These are phyloP conservation scores for Dunckerocampus dactyliophorus DNA, from an alignment of 2,113 vertebrate genomes.

Conservation along the genomic window DNA sequence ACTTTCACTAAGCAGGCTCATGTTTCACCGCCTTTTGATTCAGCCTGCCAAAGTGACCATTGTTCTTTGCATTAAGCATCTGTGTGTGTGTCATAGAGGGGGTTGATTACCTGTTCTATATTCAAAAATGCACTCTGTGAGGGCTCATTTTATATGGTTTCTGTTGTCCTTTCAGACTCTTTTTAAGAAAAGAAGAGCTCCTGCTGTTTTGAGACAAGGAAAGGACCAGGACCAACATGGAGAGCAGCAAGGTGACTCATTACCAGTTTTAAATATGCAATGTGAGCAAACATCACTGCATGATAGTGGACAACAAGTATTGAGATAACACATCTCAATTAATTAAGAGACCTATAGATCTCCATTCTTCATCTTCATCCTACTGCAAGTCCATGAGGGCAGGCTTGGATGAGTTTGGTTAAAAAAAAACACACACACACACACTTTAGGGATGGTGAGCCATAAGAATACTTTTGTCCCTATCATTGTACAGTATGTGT, in stretches of 20 bases:
- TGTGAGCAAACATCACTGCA: background rate
- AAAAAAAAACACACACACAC: no score
- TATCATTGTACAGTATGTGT: background rate
- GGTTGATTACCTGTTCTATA: slow-evolving; percentile 1
- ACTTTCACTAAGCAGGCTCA: slow-evolving; percentile 33
- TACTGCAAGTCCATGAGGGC: no score
- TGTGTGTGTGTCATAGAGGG: background rate
- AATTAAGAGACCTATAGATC: no score
- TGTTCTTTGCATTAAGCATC: slow-evolving; percentile 24
- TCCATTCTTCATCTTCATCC: no score
- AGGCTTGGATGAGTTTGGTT: no score
- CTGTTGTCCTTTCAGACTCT: background rate
- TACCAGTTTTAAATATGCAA: background rate
- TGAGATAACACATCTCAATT: no score
- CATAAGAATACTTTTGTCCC: no score
- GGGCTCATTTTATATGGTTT: slow-evolving; percentile 6
- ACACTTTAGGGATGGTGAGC: no score
- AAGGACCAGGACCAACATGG: slow-evolving; percentile 51
- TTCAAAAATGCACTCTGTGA: slow-evolving; percentile 23
- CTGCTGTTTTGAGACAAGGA: slow-evolving; percentile 2
- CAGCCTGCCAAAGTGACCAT: slow-evolving; percentile 11
- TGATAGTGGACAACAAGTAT: no score
- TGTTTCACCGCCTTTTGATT: slow-evolving; percentile 50
- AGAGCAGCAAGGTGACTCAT: slow-evolving; percentile 69
- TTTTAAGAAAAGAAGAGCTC: slow-evolving; percentile 33